Conservation (phyloP, 2,888 invertebrate species). For the Dermolepida albohirtum region DNA sequence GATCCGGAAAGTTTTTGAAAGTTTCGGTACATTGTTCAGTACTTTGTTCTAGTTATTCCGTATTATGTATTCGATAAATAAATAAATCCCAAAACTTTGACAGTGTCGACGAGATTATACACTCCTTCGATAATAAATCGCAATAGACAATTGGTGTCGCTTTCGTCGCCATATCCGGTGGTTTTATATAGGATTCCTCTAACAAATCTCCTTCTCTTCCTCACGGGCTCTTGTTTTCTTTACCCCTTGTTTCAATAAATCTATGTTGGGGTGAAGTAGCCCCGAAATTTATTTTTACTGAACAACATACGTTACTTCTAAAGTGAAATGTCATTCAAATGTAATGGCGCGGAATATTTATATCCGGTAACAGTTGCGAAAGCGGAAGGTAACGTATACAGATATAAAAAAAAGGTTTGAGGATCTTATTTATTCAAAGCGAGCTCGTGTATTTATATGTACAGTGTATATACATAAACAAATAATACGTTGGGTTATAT, state of each 20-base stretch:
- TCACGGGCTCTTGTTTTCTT: slow-evolving; percentile 28
- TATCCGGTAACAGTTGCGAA: slow-evolving; percentile 33
- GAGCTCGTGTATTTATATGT: too few relatives aligned
- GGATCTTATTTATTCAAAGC: too few relatives aligned
- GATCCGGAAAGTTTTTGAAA: too few relatives aligned
- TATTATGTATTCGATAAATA: too few relatives aligned
- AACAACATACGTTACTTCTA: slow-evolving; percentile 37
- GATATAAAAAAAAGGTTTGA: too few relatives aligned
- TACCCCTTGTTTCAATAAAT: slow-evolving; percentile 38
- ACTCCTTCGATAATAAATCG: slow-evolving; percentile 22
- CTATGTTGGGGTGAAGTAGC: slow-evolving; percentile 28
- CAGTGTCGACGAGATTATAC: too few relatives aligned
- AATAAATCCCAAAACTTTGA: too few relatives aligned
- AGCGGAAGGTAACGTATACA: neutral
- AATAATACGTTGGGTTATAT: too few relatives aligned
- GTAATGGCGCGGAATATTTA: slow-evolving; percentile 43
- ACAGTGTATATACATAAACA: too few relatives aligned
- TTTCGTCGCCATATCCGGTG: slow-evolving; percentile 17
- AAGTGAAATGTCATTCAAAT: slow-evolving; percentile 43
- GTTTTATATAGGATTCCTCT: slow-evolving; percentile 14
- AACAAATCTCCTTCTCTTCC: slow-evolving; percentile 18
- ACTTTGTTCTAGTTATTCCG: too few relatives aligned
- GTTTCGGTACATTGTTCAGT: too few relatives aligned
- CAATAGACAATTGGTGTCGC: slow-evolving; percentile 29
- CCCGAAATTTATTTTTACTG: slow-evolving; percentile 42